These are phyloP conservation scores for Arnoldichthys spilopterus DNA, from an alignment of 2,797 vertebrate genomes.

Conservation along the genomic window DNA sequence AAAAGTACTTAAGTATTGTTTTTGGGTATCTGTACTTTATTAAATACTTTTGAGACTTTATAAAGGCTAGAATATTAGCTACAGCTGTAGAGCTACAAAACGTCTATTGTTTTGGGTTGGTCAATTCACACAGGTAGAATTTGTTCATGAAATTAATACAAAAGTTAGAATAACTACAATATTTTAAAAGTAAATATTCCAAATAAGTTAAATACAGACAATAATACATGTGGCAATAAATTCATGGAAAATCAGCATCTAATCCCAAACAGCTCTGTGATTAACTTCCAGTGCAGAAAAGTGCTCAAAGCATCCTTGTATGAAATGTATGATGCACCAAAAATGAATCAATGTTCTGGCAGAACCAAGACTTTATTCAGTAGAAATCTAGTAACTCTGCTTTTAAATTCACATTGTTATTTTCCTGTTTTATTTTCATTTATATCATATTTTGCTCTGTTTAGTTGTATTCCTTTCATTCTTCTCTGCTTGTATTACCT, in stretches of 20 bases:
- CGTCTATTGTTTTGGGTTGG: background rate
- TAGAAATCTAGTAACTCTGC: background rate
- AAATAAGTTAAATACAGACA: background rate
- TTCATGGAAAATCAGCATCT: slow-evolving; percentile 11
- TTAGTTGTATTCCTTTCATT: background rate
- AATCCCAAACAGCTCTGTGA: slow-evolving; percentile 34
- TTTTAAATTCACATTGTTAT: slow-evolving; percentile 4
- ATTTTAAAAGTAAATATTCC: background rate
- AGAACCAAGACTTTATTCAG: slow-evolving; percentile 26
- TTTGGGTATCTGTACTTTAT: too few relatives aligned
- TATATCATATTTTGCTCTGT: background rate
- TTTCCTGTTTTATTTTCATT: background rate
- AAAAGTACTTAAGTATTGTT: too few relatives aligned
- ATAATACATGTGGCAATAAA: background rate
- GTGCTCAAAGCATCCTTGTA: slow-evolving; percentile 3
- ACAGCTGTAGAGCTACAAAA: background rate
- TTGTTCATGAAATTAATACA: background rate
- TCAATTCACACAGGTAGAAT: too few relatives aligned
- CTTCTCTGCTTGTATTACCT: background rate
- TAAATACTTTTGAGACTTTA: too few relatives aligned
- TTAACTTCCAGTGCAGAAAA: slow-evolving; percentile 7
- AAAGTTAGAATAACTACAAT: too few relatives aligned
- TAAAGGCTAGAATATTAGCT: background rate
- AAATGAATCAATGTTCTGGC: slow-evolving; percentile 20
- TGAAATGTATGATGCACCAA: background rate